Base-by-base conservation (phyloP, 2,113 vertebrate species). In the Halichoeres trimaculatus region DNA sequence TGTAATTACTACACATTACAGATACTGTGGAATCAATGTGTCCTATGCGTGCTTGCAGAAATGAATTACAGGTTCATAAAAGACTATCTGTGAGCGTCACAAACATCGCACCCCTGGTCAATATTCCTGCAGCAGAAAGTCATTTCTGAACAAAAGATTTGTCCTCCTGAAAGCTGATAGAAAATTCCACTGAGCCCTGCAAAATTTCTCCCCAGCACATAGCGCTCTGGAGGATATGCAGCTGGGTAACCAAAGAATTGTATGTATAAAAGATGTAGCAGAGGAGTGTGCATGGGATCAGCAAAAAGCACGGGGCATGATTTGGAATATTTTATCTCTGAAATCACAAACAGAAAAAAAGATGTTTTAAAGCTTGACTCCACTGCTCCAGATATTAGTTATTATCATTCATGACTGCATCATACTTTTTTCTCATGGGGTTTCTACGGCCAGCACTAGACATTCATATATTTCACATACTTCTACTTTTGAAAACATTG, bases 1-100 rank as follows among this genome's bases (percentile, higher is more conserved):
- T 70, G 86, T 89, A 92, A 93, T 91, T 88, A 90, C 89, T 90
- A 81, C 86, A 90, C 82, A 90, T 90, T 90, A 88, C 85, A 85
- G 84, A 88, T 80, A 84, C 85, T 61, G 85, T 56, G 79, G 73
- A 90, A 92, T 93, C 90, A 88, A 92, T 91, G 90, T 81, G 87
- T 86, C 81, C 88, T 81, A 84, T 69, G 87, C 68, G 66, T 86
- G 78, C 86, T 91, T 85, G 77, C 75, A 81, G 79, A 90, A 90
- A 91, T 90, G 80, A 90, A 90, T 90, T 89, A 92, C 85, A 80
- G 86, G 71, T 89, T 90, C 88, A 89, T 88, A 91, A 90, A 87
- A 86, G 76, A 80, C 73, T 60, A 76, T 84, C 80, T 90, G 86
- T 79, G 76, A 83, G 85, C 57, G 79, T 86, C 81, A 85, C 85